Evolutionary conservation across 2,888 invertebrate genomes (phyloP).

Genomic region (Drosophila fungiperda): DNA sequence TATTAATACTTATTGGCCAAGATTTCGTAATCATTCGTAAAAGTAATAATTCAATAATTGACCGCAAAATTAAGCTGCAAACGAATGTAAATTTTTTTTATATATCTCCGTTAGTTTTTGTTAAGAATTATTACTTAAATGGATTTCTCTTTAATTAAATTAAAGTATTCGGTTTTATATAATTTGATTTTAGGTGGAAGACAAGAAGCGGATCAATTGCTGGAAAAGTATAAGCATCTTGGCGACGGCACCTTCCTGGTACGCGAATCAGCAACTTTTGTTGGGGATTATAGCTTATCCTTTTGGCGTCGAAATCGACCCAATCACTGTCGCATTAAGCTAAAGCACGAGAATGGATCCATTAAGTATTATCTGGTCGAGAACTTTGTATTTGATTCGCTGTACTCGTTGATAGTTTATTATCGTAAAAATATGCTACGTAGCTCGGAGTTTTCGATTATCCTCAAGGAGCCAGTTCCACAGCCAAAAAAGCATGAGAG

Average conservation of each 20-base stretch:
- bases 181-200: constrained; percentile 86
- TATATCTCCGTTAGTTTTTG: background rate
- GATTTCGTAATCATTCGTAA: background rate
- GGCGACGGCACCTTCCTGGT: constrained; percentile 97
- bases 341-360: constrained; percentile 94
- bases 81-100: background rate
- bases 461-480: constrained; percentile 95
- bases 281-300: constrained; percentile 97
- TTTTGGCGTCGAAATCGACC: constrained; percentile 96
- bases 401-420: constrained; percentile 95
- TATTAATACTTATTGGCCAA: background rate
- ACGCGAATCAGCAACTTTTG: constrained; percentile 97
- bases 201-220: constrained; percentile 89
- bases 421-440: constrained; percentile 94
- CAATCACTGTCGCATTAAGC: constrained; percentile 95
- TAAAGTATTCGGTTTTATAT: background rate
- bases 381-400: constrained; percentile 94
- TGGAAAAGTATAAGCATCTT: constrained; percentile 91
- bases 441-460: constrained; percentile 95
- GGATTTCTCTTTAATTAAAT: background rate
- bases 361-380: constrained; percentile 97
- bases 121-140: background rate
- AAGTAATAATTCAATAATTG: background rate
- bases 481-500: constrained; percentile 97
- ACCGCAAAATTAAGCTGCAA: background rate